phyloP scores from a whole-genome alignment of 2,888 invertebrate species.

The Chesias legatella region DNA sequence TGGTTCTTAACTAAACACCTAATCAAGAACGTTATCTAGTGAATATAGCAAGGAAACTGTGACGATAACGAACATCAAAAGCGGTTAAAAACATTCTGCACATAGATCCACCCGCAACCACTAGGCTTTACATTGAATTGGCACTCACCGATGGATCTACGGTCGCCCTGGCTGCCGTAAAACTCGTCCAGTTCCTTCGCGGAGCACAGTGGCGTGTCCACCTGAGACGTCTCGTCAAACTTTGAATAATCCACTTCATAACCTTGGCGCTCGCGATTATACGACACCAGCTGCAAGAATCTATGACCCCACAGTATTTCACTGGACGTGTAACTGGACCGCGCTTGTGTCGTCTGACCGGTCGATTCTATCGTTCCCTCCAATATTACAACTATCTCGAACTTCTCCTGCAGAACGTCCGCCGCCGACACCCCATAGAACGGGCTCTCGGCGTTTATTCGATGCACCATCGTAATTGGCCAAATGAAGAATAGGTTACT shows the following conservation, averaged over 20 bases:
- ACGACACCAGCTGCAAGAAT: constrained; percentile 86
- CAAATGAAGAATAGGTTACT: constrained; percentile 94
- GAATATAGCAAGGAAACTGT: constrained; percentile 29
- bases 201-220: constrained; percentile 89
- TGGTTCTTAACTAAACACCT: constrained; percentile 18
- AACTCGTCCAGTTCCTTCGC: constrained; percentile 84
- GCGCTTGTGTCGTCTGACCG: constrained; percentile 86
- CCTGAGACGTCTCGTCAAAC: constrained; percentile 89
- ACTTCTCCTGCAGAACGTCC: constrained; percentile 89
- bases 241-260: constrained; percentile 90
- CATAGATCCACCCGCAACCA: constrained; percentile 51
- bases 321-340: constrained; percentile 88
- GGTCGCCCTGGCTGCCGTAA: constrained; percentile 80
- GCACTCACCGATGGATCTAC: constrained; percentile 78
- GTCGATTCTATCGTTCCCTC: constrained; percentile 92
- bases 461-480: constrained; percentile 95
- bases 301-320: constrained; percentile 91
- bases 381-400: constrained; percentile 90
- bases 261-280: constrained; percentile 86
- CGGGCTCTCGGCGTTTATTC: constrained; percentile 90
- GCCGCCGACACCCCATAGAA: constrained; percentile 91
- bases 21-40: constrained; percentile 25
- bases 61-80: constrained; percentile 31
- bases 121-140: constrained; percentile 43
- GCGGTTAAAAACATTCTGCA: constrained; percentile 40